A percentile compares a stretch with the other conserved stretches of the same genome.
Conservation (phyloP, 2,797 vertebrate genomes). For the Crypturellus tataupa region DNA sequence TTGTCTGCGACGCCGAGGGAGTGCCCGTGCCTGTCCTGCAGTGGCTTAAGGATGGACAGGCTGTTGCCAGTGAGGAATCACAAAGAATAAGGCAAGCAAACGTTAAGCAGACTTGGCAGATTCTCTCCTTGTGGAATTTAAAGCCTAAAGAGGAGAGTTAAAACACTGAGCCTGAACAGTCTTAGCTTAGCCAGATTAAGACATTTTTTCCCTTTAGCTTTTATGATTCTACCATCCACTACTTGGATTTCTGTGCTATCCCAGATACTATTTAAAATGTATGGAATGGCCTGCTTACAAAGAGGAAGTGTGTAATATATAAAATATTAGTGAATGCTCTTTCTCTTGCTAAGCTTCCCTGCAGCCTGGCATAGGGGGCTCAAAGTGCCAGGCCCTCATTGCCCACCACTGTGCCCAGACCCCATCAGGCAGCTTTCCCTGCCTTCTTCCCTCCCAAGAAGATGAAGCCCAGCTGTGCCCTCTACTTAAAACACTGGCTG, state of each 20-base stretch:
- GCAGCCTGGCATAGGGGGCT: not conserved
- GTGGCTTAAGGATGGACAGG: slow-evolving; percentile 93
- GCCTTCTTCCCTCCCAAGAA: not conserved
- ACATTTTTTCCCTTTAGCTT: not conserved
- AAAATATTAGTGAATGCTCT: not conserved
- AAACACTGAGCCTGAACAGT: not conserved
- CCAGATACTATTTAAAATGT: not conserved
- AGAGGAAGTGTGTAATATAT: not conserved
- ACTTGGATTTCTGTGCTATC: not conserved
- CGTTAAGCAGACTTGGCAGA: not conserved
- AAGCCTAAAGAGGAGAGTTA: not conserved
- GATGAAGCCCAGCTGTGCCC: too few species aligned
- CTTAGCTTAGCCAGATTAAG: not conserved
- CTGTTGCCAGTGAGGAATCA: slow-evolving; percentile 71
- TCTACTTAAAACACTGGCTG: not conserved
- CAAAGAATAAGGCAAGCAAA: slow-evolving; percentile 84
- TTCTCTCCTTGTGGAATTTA: not conserved
- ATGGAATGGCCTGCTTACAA: not conserved
- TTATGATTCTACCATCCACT: not conserved
- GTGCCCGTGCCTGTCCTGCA: slow-evolving; percentile 87
- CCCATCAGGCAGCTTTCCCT: not conserved
- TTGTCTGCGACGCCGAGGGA: slow-evolving; percentile 88
- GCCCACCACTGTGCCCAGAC: not conserved
- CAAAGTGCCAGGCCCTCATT: not conserved
- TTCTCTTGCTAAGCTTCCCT: not conserved